These are phyloP conservation scores for Saccopteryx leptura DNA, from an alignment of 2,113 vertebrate genomes.

Conservation along the genomic window DNA sequence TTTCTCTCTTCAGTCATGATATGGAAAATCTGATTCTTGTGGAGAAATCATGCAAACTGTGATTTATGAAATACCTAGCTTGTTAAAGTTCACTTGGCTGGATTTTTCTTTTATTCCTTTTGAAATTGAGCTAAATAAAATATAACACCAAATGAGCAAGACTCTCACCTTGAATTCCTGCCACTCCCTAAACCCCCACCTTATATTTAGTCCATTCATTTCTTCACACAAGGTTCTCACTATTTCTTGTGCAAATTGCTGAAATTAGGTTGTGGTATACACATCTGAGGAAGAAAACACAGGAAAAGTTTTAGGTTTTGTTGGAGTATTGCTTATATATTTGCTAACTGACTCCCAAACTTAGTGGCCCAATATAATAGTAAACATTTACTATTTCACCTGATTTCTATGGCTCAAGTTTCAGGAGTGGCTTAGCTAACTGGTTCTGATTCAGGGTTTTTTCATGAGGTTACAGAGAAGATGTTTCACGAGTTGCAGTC, in stretches of 20 bases:
- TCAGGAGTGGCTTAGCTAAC: not conserved
- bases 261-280: not conserved
- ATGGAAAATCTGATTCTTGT: slow-evolving; percentile 39
- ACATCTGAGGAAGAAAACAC: not conserved
- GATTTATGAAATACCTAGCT: slow-evolving; percentile 1
- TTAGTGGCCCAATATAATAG: not conserved
- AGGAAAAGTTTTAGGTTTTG: not conserved
- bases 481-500: not conserved
- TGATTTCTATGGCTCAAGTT: not conserved
- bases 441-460: not conserved
- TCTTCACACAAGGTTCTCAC: not conserved
- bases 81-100: slow-evolving; percentile 7
- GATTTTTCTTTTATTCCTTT: slow-evolving; percentile 4
- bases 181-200: not conserved
- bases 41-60: not conserved
- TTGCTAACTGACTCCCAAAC: slow-evolving; percentile 15
- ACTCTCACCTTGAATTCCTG: not conserved
- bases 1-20: not conserved
- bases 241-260: not conserved
- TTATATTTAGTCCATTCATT: not conserved
- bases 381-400: slow-evolving; percentile 1
- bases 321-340: not conserved
- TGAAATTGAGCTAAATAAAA: slow-evolving; percentile 25
- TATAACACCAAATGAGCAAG: not conserved
- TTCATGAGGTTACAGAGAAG: not conserved